Base-by-base conservation (phyloP, 1,140 invertebrate genomes). In the Zaprionus kolodkinae region DNA sequence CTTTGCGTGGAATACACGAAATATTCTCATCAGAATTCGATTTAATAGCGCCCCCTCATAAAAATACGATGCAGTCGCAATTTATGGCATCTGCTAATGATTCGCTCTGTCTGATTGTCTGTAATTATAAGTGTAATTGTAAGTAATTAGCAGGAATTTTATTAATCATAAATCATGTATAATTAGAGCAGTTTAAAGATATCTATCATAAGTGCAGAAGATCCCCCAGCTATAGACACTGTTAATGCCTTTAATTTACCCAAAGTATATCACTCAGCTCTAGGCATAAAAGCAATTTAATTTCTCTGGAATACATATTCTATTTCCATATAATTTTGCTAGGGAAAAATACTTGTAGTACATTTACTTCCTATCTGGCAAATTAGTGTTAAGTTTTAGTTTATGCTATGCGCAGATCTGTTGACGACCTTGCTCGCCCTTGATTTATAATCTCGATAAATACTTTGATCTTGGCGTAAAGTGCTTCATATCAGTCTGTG, bases 401-500 rank as follows among this genome's bases (percentile, higher is more conserved):
- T 74, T 76, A 65, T 79, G 10, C 17, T 33, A 12, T 13, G n/a
- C 11, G 1, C 10, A 5, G 10, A 43, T 70, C 63, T 70, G 45
- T 67, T 40, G 56, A 50, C 56, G 79, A 78, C 82, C 83, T 79
- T 72, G 72, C 25, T 15, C 55, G 83, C 65, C 82, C 82, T 86
- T 87, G 82, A 83, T 83, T 83, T 88, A 87, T 83, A 72, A 65
- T 45, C 40, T 38, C 35, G 21, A 54, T 57, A 56, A 67, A 69
- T 69, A 69, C 83, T 87, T 87, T 87, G 83, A 87, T 87, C 77
- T 87, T 73, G 64, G 52, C 70, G 73, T 63, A 88, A 77, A 83
- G 80, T 88, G 83, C 84, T 79, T 76, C 67, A 71, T 82, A 83
- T 88, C 76, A 71, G 38, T 12, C 38, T 7, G 38, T 50, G 65